phyloP scores from a whole-genome alignment of 2,888 invertebrate genomes.

The Endotricha flammealis region DNA sequence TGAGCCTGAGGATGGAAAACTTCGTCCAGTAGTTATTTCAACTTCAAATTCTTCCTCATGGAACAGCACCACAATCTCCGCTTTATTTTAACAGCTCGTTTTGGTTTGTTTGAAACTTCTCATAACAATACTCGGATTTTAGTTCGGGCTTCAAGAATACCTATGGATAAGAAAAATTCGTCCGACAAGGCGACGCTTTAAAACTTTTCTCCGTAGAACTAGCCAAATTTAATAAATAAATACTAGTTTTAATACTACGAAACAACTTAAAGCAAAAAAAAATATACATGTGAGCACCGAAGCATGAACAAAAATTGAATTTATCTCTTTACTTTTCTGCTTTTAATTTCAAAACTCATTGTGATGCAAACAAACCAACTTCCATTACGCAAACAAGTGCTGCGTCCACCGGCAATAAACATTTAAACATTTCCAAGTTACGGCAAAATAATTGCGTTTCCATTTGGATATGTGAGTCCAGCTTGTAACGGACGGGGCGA shows the following conservation, averaged over 20 bases:
- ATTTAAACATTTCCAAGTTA: constrained; percentile 50
- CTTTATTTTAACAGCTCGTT: constrained; percentile 44
- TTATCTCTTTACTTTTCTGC: too few species aligned
- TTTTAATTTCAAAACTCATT: constrained; percentile 23
- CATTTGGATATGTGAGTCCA: constrained; percentile 61
- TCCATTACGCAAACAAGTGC: constrained; percentile 28
- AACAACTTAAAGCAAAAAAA: too few species aligned
- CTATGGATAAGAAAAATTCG: constrained; percentile 7
- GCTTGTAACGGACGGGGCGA: constrained; percentile 65
- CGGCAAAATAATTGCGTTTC: constrained; percentile 62
- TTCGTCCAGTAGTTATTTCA: constrained; percentile 49
- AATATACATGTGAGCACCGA: too few species aligned
- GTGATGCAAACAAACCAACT: constrained; percentile 30
- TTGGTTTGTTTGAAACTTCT: constrained; percentile 35
- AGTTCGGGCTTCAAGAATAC: constrained; percentile 14
- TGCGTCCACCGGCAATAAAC: constrained; percentile 34
- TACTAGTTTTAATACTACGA: too few species aligned
- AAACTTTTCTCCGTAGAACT: constrained; percentile 5
- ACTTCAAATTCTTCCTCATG: constrained; percentile 44
- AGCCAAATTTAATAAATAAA: too few species aligned
- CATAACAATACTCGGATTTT: constrained; percentile 27
- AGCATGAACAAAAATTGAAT: too few species aligned
- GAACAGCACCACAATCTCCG: constrained; percentile 35
- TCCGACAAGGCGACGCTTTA: constrained; percentile 8
- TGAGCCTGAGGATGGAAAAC: constrained; percentile 42